Evolutionary conservation across 2,888 invertebrate genomes (phyloP), one percentile per base, ranked within the genome.

Genomic region (Drosophila ustulata): DNA sequence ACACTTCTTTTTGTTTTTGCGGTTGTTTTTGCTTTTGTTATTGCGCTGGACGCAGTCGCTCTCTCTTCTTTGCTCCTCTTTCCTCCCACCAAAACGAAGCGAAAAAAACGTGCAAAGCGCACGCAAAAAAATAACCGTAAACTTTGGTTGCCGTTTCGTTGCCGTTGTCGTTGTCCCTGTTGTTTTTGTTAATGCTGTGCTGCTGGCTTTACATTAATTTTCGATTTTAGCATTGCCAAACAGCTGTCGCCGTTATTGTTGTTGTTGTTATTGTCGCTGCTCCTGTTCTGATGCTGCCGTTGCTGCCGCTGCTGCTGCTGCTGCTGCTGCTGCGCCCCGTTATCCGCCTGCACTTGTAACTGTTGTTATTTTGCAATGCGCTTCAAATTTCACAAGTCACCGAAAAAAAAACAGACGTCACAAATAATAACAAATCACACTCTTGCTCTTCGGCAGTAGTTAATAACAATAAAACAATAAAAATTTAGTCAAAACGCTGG

Each of bases 231-330:
- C 45, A 56, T 53, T 63, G 58, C 51, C 75, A 78, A 83, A 88
- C 83, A 83, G 83, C 87, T 88, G 87, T 71, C 66, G 59, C 59
- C 59, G 65, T 58, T 28, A 49, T 72, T 82, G 73, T 69, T 69
- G 58, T 76, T 74, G 66, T 71, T 78, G 50, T 62, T 71, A 49
- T 11, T 59, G 62, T 28, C 56, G 37, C 9, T 63, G 52, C n/a
- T 18, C 18, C 18, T 18, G 18, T 18, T 18, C 18, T 55, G 18
- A 13, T 37, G 63, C 34, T 58, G 50, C 13, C 50, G n/a, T n/a
- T 41, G 49, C 13, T 59, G 53, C 11, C 50, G 34, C 30, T 69
- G 61, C 28, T 56, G 45, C 49, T 45, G 64, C 51, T 57, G 59
- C 32, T 65, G 56, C 43, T 45, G 64, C 51, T 57, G 59, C 32